Conservation (phyloP, 53 echinoderm and acorn worm genomes). For the Pentamera pediparva region DNA sequence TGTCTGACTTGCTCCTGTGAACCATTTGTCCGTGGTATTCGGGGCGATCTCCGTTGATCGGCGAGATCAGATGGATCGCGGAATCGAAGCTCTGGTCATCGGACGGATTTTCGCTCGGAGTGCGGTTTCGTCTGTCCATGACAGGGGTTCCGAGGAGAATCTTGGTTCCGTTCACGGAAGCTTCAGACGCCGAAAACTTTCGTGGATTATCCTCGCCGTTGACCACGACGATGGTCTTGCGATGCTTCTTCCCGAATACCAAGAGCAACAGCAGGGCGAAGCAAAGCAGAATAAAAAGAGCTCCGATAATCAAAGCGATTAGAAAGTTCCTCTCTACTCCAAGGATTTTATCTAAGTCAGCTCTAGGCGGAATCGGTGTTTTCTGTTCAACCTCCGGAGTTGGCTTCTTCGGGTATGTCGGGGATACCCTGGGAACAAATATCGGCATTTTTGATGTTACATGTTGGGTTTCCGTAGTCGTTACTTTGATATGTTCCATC, state of each 20-base stretch:
- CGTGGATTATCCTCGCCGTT: conserved; percentile 7
- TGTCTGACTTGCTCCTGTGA: neutral
- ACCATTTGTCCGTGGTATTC: neutral
- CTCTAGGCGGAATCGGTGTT: neutral
- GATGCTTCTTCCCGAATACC: neutral
- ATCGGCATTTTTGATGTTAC: neutral
- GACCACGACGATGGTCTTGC: conserved; percentile 8
- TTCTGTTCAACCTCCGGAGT: neutral
- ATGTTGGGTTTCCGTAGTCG: neutral
- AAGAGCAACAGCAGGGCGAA: neutral
- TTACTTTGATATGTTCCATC: neutral
- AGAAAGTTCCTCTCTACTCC: conserved; percentile 22
- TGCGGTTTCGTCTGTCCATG: conserved; percentile 17
- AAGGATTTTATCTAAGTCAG: neutral
- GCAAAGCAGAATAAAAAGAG: neutral
- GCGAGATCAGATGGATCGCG: conserved; percentile 9
- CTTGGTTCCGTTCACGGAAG: neutral
- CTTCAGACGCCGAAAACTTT: neutral
- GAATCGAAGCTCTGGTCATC: conserved; percentile 29
- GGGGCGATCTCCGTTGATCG: conserved; percentile 6
- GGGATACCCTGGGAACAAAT: neutral
- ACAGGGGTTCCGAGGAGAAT: neutral
- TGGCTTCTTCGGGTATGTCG: neutral
- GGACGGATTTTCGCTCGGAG: conserved; percentile 18
- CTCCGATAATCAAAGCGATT: conserved; percentile 18